A percentile compares a stretch with the other conserved stretches of the same genome.
Conservation (phyloP, 2,888 invertebrate species). For the Onchidella celtica region DNA sequence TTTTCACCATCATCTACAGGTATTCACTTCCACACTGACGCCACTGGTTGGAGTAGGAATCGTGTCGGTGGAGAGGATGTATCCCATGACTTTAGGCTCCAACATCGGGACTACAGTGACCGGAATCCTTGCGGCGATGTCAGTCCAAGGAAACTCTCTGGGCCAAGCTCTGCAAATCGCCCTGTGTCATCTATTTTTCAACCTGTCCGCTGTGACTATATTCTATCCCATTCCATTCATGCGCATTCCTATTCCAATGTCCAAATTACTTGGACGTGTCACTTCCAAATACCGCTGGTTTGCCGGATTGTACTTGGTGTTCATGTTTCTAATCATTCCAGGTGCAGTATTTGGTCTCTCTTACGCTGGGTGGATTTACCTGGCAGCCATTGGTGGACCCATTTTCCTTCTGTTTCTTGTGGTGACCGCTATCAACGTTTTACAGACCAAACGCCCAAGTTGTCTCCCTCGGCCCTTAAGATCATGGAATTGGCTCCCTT, state of each 20-base stretch:
- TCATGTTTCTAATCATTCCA: slow-evolving; percentile 74
- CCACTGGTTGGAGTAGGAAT: slow-evolving; percentile 75
- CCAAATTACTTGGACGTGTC: slow-evolving; percentile 81
- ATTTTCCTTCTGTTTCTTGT: slow-evolving; percentile 29
- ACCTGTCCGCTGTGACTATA: slow-evolving; percentile 81
- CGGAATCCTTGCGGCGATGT: slow-evolving; percentile 70
- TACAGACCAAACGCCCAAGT: slow-evolving; percentile 67
- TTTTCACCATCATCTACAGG: too few relatives aligned
- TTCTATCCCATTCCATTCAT: slow-evolving; percentile 83
- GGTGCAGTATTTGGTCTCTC: slow-evolving; percentile 74
- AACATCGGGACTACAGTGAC: slow-evolving; percentile 76
- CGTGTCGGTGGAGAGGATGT: slow-evolving; percentile 73
- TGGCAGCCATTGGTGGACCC: slow-evolving; percentile 34
- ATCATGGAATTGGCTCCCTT: slow-evolving; percentile 76
- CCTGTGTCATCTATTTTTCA: slow-evolving; percentile 73
- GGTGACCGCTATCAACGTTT: slow-evolving; percentile 63
- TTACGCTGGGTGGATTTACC: slow-evolving; percentile 62
- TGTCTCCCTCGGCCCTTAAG: slow-evolving; percentile 67
- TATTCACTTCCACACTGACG: slow-evolving; percentile 74
- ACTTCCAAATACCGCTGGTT: slow-evolving; percentile 83
- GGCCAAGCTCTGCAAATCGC: slow-evolving; percentile 61
- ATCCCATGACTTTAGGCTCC: slow-evolving; percentile 74
- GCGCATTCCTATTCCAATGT: slow-evolving; percentile 81
- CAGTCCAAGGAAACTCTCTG: slow-evolving; percentile 54
- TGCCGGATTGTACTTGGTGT: slow-evolving; percentile 80